Percentiles rank a stretch among this genome's conserved stretches.
Conservation (phyloP, 2,888 invertebrate species). For the Tinea trinotella region DNA sequence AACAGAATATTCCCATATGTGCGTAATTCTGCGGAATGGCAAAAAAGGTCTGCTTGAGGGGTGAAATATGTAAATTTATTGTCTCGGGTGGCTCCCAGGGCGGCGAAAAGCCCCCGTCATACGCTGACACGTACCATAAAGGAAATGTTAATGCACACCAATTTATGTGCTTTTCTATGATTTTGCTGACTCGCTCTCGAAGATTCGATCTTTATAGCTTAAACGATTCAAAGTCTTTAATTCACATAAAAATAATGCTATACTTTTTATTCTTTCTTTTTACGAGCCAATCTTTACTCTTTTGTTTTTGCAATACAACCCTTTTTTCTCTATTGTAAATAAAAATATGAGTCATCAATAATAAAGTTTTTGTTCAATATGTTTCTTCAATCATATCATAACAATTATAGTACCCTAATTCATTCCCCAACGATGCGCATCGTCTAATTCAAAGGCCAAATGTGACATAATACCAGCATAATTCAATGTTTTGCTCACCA, state of each 20-base stretch:
- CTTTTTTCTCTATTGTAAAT: not conserved
- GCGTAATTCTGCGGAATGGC: conserved; percentile 72
- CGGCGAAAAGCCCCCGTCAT: conserved; percentile 54
- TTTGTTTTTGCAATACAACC: not conserved
- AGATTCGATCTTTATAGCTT: conserved; percentile 56
- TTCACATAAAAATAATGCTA: conserved; percentile 24
- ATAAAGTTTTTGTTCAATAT: not conserved
- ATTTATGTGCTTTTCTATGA: conserved; percentile 73
- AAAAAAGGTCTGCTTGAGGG: conserved; percentile 73
- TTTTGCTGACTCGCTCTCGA: conserved; percentile 65
- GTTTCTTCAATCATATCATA: not conserved
- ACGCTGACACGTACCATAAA: conserved; percentile 71
- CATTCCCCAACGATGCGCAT: conserved; percentile 45
- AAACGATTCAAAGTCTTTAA: conserved; percentile 23
- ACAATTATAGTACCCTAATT: conserved; percentile 23
- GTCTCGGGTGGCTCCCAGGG: conserved; percentile 63
- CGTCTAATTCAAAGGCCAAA: conserved; percentile 71
- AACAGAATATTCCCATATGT: conserved; percentile 72
- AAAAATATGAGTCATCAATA: not conserved
- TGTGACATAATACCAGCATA: conserved; percentile 72
- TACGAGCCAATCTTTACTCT: not conserved
- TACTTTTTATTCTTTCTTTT: conserved; percentile 33
- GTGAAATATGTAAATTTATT: conserved; percentile 74
- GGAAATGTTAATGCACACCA: conserved; percentile 71
- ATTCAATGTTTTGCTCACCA: conserved; percentile 74